Evolutionary conservation across 2,113 vertebrate genomes (phyloP).

Genomic region (Salvelinus fontinalis): DNA sequence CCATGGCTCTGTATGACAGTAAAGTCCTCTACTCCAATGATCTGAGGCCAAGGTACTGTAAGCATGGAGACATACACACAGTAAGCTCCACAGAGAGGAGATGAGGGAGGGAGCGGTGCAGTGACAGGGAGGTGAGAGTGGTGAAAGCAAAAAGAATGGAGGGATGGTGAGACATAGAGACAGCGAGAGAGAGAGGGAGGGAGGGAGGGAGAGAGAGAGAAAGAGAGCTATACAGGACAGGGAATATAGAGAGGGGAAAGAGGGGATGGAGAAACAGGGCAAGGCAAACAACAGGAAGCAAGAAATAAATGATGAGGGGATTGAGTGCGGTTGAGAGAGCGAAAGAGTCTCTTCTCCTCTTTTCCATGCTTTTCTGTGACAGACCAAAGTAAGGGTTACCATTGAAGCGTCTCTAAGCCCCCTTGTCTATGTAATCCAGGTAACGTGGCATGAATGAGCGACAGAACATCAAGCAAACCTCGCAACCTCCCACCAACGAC

Average conservation of each 20-base stretch:
- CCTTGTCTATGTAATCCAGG: constrained; percentile 63
- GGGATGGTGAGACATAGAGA: too few species aligned
- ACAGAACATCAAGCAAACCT: constrained; percentile 58
- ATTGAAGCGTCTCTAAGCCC: background rate
- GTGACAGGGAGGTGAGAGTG: constrained; percentile 16
- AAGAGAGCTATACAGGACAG: background rate
- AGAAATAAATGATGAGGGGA: background rate
- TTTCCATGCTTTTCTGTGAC: constrained; percentile 34
- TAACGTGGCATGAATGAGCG: constrained; percentile 60
- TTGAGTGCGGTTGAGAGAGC: background rate
- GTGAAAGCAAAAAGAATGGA: background rate
- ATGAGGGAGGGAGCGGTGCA: background rate
- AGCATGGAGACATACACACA: constrained; percentile 12
- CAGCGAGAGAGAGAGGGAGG: too few species aligned
- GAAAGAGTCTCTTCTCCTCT: background rate
- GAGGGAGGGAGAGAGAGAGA: too few species aligned
- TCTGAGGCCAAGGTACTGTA: background rate
- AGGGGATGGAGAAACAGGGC: background rate
- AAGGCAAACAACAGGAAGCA: background rate
- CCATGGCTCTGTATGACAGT: too few species aligned
- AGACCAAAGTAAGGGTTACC: constrained; percentile 44
- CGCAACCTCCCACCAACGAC: constrained; percentile 23
- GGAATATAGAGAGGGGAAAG: constrained; percentile 21
- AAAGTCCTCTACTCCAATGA: too few species aligned
- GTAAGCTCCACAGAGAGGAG: constrained; percentile 23